Conservation (phyloP, 1,140 invertebrate genomes). For the Arctopsyche grandis region DNA sequence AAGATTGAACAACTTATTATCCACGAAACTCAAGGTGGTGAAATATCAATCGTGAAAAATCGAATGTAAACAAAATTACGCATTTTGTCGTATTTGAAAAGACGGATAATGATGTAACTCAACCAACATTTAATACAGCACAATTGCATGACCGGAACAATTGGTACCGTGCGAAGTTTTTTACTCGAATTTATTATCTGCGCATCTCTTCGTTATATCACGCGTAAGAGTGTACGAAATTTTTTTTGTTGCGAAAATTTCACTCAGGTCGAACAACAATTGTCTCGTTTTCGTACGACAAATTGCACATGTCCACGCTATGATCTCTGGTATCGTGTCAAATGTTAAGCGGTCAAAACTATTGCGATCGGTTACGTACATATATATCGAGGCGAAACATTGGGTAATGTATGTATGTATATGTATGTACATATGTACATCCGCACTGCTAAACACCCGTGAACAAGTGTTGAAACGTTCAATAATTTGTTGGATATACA, state of each 20-base stretch:
- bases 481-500: slow-evolving; percentile 23
- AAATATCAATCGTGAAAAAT: too few species aligned
- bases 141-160: neutral
- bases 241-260: too few species aligned
- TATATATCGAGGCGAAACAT: neutral
- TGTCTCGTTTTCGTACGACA: neutral
- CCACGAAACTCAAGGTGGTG: too few species aligned
- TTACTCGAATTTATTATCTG: neutral
- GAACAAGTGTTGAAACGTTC: neutral
- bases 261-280: neutral
- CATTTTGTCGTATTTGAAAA: too few species aligned
- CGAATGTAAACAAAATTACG: too few species aligned
- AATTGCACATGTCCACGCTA: neutral
- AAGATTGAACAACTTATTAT: too few species aligned
- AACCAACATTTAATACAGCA: neutral
- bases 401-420: too few species aligned
- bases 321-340: neutral
- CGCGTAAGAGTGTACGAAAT: too few species aligned
- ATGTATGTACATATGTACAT: too few species aligned
- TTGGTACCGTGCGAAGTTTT: slow-evolving; percentile 8
- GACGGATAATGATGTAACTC: slow-evolving; percentile 1
- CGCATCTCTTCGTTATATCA: neutral
- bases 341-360: neutral
- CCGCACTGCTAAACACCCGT: neutral
- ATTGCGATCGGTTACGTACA: neutral